Percentiles rank a stretch among this genome's conserved stretches.
Conservation (phyloP, 2,797 vertebrate genomes). For the Triplophysa bombifrons region DNA sequence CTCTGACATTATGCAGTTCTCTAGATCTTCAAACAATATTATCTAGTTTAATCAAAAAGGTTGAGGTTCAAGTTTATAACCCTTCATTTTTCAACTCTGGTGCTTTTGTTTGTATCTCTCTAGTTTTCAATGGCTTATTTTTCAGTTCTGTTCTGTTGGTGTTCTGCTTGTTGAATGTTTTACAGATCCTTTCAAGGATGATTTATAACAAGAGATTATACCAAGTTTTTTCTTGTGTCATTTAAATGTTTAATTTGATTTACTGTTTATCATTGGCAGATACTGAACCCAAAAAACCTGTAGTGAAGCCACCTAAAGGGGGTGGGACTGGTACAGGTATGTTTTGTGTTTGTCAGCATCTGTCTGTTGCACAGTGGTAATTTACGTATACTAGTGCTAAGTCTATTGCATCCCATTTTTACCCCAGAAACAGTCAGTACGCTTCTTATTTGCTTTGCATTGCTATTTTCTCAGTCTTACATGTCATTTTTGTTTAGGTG, state of each 20-base stretch:
- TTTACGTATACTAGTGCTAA: too few species aligned
- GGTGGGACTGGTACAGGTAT: constrained; percentile 37
- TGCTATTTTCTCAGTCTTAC: not conserved
- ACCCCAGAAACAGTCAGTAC: not conserved
- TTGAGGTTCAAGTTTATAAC: not conserved
- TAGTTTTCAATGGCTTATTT: not conserved
- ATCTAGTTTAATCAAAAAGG: not conserved
- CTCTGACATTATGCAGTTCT: not conserved
- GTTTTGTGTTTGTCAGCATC: constrained; percentile 1
- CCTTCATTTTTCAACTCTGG: not conserved
- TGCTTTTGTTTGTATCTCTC: not conserved
- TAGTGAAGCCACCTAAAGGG: constrained; percentile 19
- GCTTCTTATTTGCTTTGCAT: not conserved
- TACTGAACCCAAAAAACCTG: constrained; percentile 40
- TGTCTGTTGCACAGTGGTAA: not conserved
- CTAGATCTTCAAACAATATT: not conserved
- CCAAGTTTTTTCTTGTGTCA: not conserved
- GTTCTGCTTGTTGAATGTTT: not conserved
- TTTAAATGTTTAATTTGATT: not conserved
- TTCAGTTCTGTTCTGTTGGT: not conserved
- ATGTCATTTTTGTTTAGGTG: constrained; percentile 19
- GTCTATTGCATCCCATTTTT: not conserved
- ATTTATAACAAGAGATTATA: not conserved
- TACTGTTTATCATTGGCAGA: constrained; percentile 1
- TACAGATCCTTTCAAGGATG: not conserved